Evolutionary conservation across 2,797 vertebrate species (phyloP).

Genomic region (Falco biarmicus): DNA sequence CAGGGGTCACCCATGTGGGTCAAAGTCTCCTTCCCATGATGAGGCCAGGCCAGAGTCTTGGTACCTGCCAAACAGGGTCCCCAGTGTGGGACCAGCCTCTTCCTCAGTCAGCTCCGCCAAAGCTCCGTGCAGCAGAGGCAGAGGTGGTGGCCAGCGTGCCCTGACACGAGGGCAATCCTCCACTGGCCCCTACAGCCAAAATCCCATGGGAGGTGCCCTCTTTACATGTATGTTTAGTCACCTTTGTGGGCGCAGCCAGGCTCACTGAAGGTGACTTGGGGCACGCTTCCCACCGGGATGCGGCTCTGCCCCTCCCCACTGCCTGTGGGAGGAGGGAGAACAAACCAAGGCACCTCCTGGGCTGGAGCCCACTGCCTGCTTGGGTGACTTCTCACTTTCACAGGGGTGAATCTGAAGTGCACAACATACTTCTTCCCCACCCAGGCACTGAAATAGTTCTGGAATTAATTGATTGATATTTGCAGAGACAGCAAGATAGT

Average conservation of each 20-base stretch:
- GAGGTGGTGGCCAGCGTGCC: neutral
- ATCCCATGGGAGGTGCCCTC: neutral
- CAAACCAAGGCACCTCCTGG: neutral
- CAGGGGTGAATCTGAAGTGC: neutral
- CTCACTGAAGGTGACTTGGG: neutral
- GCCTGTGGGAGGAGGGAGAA: neutral
- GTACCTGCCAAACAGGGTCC: neutral
- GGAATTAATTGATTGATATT: neutral
- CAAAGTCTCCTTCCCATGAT: neutral
- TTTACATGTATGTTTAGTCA: neutral
- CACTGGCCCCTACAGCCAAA: neutral
- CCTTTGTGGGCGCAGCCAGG: rapidly evolving
- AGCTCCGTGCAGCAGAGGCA: neutral
- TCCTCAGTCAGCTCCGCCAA: neutral
- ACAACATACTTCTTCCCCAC: neutral
- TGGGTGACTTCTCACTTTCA: neutral
- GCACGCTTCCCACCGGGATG: neutral
- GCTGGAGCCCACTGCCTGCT: rapidly evolving
- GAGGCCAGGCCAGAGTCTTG: neutral
- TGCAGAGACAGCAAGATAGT: neutral
- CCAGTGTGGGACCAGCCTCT: neutral
- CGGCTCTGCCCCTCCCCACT: neutral
- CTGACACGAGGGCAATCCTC: neutral
- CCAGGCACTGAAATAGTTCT: neutral
- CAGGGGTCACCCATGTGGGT: neutral